phyloP scores from a whole-genome alignment of 2,888 invertebrate species.

The Noctua comes region DNA sequence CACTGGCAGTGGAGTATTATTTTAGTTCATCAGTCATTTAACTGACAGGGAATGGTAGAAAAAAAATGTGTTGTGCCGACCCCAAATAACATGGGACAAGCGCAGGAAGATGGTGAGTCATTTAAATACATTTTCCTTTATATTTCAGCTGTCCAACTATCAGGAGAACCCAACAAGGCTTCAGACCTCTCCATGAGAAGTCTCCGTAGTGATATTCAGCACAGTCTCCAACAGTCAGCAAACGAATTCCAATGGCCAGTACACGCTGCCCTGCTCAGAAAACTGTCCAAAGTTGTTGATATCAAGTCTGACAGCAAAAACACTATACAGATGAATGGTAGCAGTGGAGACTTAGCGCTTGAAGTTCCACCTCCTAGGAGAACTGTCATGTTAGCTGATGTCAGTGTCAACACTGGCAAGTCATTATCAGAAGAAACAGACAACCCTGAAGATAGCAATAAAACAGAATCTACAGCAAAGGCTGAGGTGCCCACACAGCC shows the following conservation, averaged over 20 bases:
- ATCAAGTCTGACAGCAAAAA: constrained; percentile 83
- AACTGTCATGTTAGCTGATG: constrained; percentile 83
- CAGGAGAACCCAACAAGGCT: constrained; percentile 87
- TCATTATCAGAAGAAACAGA: constrained; percentile 80
- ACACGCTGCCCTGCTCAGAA: constrained; percentile 84
- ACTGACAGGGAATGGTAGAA: no score
- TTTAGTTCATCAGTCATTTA: background rate
- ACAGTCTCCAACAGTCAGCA: constrained; percentile 77
- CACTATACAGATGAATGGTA: constrained; percentile 84
- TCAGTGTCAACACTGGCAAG: constrained; percentile 85
- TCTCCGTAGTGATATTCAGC: constrained; percentile 83
- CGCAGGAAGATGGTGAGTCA: background rate
- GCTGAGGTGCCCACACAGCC: constrained; percentile 52
- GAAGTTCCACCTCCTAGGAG: constrained; percentile 75
- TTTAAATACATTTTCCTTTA: constrained; percentile 13
- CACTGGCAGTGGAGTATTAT: background rate
- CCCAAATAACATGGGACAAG: no score
- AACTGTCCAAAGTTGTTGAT: constrained; percentile 86
- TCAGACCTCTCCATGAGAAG: constrained; percentile 87
- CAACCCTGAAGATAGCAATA: constrained; percentile 63
- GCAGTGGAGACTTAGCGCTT: constrained; percentile 76
- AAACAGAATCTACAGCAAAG: constrained; percentile 61
- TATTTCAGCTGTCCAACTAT: constrained; percentile 83
- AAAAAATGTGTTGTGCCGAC: no score
- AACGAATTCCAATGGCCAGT: constrained; percentile 83